A percentile compares a stretch with the other conserved stretches of the same genome.
These are phyloP conservation scores for Agrypnus murinus DNA, from an alignment of 2,888 invertebrate genomes.

Conservation along the genomic window DNA sequence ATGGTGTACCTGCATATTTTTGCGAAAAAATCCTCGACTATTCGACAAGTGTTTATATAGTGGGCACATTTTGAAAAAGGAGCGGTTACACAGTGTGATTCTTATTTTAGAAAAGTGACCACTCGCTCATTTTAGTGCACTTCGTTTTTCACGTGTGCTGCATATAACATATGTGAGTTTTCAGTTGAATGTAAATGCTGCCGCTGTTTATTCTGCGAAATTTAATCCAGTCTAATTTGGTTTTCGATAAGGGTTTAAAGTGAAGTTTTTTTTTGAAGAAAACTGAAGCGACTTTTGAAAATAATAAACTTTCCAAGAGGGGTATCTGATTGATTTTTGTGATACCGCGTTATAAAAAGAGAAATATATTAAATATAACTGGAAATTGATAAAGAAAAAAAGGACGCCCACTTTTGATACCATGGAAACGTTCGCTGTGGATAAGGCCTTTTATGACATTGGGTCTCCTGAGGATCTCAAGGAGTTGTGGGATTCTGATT, in stretches of 20 bases:
- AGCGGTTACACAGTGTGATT: neutral
- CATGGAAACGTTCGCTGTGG: conserved; percentile 79
- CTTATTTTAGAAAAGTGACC: conserved; percentile 21
- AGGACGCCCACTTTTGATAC: conserved; percentile 52
- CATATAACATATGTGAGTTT: conserved; percentile 46
- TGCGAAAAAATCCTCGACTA: neutral
- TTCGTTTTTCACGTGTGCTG: conserved; percentile 39
- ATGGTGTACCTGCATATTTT: conserved; percentile 1
- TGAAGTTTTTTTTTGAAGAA: neutral
- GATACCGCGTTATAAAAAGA: conserved; percentile 4
- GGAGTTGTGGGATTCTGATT: conserved; percentile 88
- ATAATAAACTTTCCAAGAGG: neutral
- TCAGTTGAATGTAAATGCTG: conserved; percentile 33
- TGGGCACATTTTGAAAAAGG: conserved; percentile 10
- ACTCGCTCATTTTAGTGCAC: conserved; percentile 10
- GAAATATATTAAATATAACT: conserved; percentile 21
- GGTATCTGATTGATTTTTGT: conserved; percentile 12
- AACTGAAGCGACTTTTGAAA: neutral
- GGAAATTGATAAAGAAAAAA: conserved; percentile 33
- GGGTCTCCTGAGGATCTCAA: conserved; percentile 80
- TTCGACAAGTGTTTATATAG: conserved; percentile 16
- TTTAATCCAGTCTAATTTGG: neutral
- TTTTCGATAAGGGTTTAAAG: neutral
- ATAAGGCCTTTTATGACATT: conserved; percentile 77
- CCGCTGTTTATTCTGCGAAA: neutral